Conservation (phyloP, 2,888 invertebrate genomes). For the Drosophila robusta region DNA sequence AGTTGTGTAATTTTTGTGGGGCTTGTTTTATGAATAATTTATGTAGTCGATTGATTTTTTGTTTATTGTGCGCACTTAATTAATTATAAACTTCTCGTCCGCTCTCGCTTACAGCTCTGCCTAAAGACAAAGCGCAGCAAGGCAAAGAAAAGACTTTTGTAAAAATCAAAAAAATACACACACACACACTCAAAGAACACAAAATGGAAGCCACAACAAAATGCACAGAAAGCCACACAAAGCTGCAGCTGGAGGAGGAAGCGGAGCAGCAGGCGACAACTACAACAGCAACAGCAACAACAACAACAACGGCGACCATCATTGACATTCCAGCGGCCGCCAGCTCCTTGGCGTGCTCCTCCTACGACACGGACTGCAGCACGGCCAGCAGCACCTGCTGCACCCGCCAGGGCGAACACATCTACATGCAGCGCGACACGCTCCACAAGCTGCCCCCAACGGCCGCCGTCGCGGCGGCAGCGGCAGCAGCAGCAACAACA, state of each 20-base stretch:
- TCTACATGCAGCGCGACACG: constrained; percentile 79
- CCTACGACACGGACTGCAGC: constrained; percentile 83
- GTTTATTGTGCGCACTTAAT: constrained; percentile 73
- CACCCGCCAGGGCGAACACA: constrained; percentile 81
- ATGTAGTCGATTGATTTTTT: constrained; percentile 76
- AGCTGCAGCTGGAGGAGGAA: constrained; percentile 56
- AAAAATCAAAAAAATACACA: constrained; percentile 10
- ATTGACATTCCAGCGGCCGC: constrained; percentile 81
- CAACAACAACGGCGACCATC: constrained; percentile 67
- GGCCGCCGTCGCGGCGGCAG: constrained; percentile 1
- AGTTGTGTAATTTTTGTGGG: constrained; percentile 55
- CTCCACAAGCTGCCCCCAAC: constrained; percentile 34
- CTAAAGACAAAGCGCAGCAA: constrained; percentile 23
- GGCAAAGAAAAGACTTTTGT: constrained; percentile 39
- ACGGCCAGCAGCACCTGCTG: constrained; percentile 83
- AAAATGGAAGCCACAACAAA: constrained; percentile 62
- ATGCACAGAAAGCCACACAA: constrained; percentile 56
- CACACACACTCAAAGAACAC: not conserved
- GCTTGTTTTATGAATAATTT: constrained; percentile 71
- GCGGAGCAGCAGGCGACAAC: constrained; percentile 24
- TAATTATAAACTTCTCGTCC: constrained; percentile 64
- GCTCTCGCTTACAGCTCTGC: constrained; percentile 39
- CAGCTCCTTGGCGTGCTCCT: constrained; percentile 52
- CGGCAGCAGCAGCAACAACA: constrained; percentile 16
- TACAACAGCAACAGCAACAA: constrained; percentile 4